Base-by-base conservation (phyloP, 2,113 vertebrate species). In the Ceyx melanurus region DNA sequence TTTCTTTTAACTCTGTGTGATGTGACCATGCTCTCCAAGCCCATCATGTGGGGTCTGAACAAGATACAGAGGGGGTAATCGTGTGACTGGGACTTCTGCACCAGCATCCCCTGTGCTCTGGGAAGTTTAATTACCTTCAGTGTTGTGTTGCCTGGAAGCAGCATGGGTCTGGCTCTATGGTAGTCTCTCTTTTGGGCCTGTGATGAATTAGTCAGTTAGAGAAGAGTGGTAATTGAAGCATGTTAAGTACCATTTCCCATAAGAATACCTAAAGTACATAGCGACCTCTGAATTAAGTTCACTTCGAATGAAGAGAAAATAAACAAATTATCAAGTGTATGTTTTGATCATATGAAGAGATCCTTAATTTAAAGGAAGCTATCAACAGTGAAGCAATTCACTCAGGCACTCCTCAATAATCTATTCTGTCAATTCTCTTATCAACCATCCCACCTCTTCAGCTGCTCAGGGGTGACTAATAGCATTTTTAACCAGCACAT, bases 201-300 rank as follows among this genome's bases (percentile, higher is more conserved):
- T 66, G 37, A 87, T 88, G 93, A 71, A 33, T 78, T 64, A 57
- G 29, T 54, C 37, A 57, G 29, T 54, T 33, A 33, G 29, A 79
- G 43, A 50, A 60, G 54, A 89, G 72, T 31, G 13, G 57, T 65
- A 82, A 50, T 54, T 76, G 67, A 82, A 68, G 42, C 37, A 2
- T 61, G 86, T 84, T 56, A 80, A 85, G 74, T 60, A 45, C 14
- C 33, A 6, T 90, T 87, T 86, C 60, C 65, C 54, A 0, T 35
- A 89, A 65, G 48, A 80, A 60, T 75, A 87, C 35, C 45, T 50
- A 20, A 56, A 82, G 31, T 51, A 82, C 50, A 37, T 28, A 45
- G 83, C 86, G 65, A 88, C 82, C 92, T 94, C 80, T 73, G 75
- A 92, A 90, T 96, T 87, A 92, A 96, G 57, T 82, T 92, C 82